Percentiles rank a stretch among this genome's conserved stretches.
Evolutionary conservation across 2,797 vertebrate species (phyloP).

Genomic region (Craterocephalus amniculus): DNA sequence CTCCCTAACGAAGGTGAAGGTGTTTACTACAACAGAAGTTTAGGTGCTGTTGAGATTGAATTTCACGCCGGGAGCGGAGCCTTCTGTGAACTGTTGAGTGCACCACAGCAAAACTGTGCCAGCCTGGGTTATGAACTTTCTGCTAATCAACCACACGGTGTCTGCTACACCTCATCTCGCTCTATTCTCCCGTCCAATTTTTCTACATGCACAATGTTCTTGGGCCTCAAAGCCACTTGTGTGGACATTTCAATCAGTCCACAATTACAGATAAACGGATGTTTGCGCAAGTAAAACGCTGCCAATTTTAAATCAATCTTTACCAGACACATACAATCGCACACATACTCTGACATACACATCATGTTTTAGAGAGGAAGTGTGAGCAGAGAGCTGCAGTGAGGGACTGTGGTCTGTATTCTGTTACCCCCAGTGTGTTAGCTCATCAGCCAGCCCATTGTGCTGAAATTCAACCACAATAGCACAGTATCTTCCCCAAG

Average conservation of each 20-base stretch:
- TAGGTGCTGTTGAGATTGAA: constrained; percentile 63
- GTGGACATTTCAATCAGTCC: constrained; percentile 54
- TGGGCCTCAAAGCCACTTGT: constrained; percentile 19
- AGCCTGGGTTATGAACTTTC: constrained; percentile 71
- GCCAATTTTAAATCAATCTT: constrained; percentile 30
- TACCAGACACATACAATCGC: constrained; percentile 23
- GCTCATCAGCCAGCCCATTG: constrained; percentile 73
- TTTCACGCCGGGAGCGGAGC: constrained; percentile 59
- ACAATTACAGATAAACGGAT: constrained; percentile 41
- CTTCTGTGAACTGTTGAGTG: constrained; percentile 64
- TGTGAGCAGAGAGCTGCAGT: constrained; percentile 6
- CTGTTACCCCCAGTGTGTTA: constrained; percentile 54
- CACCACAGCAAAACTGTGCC: constrained; percentile 59
- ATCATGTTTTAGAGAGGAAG: constrained; percentile 19
- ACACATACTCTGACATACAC: constrained; percentile 15
- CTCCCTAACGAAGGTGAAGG: constrained; percentile 52
- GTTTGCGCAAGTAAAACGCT: constrained; percentile 20
- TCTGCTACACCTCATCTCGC: background rate
- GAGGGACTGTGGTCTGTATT: constrained; percentile 34
- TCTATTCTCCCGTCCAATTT: constrained; percentile 15
- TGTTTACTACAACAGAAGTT: constrained; percentile 71
- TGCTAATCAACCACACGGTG: constrained; percentile 73
- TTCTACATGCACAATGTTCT: constrained; percentile 10
- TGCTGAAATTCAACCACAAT: constrained; percentile 74
- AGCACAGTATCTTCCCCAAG: constrained; percentile 69